These are phyloP conservation scores for Lissocephala sabroskyi DNA, from an alignment of 2,888 invertebrate species.

Conservation along the genomic window DNA sequence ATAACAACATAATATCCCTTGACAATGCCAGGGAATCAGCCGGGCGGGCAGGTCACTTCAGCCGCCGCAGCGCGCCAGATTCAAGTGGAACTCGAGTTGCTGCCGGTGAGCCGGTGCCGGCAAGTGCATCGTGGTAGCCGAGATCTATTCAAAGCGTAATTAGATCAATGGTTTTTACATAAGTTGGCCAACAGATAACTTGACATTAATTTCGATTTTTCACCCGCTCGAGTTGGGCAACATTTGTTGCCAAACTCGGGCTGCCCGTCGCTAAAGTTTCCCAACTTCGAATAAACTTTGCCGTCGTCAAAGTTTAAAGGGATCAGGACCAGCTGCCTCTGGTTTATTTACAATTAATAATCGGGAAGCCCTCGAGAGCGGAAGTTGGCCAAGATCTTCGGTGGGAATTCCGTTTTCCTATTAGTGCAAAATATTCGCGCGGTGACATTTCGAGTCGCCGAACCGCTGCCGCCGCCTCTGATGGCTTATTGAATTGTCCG, in stretches of 20 bases:
- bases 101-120: neutral
- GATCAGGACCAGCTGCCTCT: slow-evolving; percentile 9
- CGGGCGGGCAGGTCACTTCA: no score
- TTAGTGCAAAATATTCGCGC: slow-evolving; percentile 29
- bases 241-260: slow-evolving; percentile 13
- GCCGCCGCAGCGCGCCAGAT: no score
- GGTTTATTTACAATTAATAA: slow-evolving; percentile 36
- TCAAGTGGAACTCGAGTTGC: neutral
- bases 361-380: slow-evolving; percentile 37
- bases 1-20: slow-evolving; percentile 56
- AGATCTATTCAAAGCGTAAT: slow-evolving; percentile 43
- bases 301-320: no score
- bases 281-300: neutral
- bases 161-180: slow-evolving; percentile 36
- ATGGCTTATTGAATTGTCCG: slow-evolving; percentile 59
- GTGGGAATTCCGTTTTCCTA: neutral
- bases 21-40: slow-evolving; percentile 18
- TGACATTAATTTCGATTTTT: slow-evolving; percentile 26
- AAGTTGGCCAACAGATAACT: slow-evolving; percentile 18
- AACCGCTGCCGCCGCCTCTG: slow-evolving; percentile 4
- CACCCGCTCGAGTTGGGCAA: slow-evolving; percentile 14
- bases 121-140: neutral
- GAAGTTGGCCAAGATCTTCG: slow-evolving; percentile 23
- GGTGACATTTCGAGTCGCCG: slow-evolving; percentile 37
- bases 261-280: slow-evolving; percentile 3